Evolutionary conservation across 2,888 invertebrate species (phyloP).

Genomic region (Drosophila mulleri): DNA sequence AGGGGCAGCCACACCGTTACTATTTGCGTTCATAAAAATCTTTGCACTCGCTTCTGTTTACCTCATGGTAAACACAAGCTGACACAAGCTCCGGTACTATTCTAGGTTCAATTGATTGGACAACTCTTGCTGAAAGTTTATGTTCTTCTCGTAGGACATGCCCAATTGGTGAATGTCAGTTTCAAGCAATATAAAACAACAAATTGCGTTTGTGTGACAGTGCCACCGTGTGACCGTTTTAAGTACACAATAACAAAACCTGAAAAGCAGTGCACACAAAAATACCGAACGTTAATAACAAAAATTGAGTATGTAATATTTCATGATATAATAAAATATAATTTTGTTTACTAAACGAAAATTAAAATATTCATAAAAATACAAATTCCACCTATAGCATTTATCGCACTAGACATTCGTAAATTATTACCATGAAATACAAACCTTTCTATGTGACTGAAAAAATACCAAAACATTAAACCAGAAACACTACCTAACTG

Average conservation of each 20-base stretch:
- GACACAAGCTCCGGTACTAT: background rate
- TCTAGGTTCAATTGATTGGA: constrained; percentile 15
- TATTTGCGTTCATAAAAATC: constrained; percentile 60
- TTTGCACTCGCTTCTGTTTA: constrained; percentile 21
- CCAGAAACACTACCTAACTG: too few species aligned
- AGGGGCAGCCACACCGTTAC: constrained; percentile 55
- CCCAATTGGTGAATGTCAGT: constrained; percentile 30
- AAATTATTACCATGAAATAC: background rate
- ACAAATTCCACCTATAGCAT: background rate
- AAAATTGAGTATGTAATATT: background rate
- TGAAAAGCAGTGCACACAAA: background rate
- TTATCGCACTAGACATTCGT: background rate
- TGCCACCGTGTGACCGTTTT: constrained; percentile 42
- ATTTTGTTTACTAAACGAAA: background rate
- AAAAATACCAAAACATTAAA: background rate
- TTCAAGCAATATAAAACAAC: constrained; percentile 46
- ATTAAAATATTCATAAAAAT: background rate
- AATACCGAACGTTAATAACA: background rate
- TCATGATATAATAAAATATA: background rate
- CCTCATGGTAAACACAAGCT: constrained; percentile 9
- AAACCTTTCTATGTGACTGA: background rate
- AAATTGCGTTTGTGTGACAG: constrained; percentile 50
- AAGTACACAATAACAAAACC: background rate
- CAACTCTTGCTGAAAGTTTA: constrained; percentile 3
- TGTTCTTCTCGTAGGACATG: constrained; percentile 30